These are phyloP conservation scores for Eulemur mongoz DNA, from an alignment of 2,797 vertebrate species.

Conservation along the genomic window DNA sequence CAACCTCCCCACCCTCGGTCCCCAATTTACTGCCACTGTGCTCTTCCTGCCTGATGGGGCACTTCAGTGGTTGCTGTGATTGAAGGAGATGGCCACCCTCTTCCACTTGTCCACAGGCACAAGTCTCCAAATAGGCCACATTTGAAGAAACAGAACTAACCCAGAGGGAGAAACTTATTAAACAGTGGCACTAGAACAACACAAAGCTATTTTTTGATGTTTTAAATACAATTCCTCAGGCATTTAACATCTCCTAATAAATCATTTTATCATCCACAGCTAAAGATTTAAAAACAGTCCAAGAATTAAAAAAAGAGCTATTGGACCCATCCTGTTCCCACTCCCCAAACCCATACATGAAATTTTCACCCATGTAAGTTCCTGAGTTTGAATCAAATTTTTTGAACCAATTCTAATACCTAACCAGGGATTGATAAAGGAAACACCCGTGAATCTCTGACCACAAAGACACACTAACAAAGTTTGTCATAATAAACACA, in stretches of 20 bases:
- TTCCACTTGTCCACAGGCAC: neutral
- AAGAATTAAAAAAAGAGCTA: constrained; percentile 23
- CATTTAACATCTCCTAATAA: constrained; percentile 25
- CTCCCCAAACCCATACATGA: constrained; percentile 35
- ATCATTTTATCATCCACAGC: constrained; percentile 50
- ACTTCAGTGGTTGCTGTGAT: neutral
- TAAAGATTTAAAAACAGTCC: constrained; percentile 60
- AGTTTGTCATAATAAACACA: constrained; percentile 68
- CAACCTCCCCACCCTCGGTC: accelerated
- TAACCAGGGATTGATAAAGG: constrained; percentile 24
- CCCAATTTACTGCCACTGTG: neutral
- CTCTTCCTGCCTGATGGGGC: neutral
- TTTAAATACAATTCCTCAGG: constrained; percentile 45
- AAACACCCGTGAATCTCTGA: constrained; percentile 42
- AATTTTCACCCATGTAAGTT: constrained; percentile 52
- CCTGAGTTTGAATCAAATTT: constrained; percentile 12
- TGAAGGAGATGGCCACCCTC: neutral
- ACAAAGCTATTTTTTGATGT: constrained; percentile 24
- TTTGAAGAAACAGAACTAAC: neutral
- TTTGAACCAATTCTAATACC: constrained; percentile 50
- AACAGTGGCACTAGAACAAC: constrained; percentile 14
- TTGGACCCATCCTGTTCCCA: neutral
- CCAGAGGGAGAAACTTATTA: neutral
- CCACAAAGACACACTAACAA: constrained; percentile 50
- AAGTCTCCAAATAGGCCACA: neutral